These are phyloP conservation scores for Imbricaverruca yamaguchii DNA, from an alignment of 2,888 invertebrate genomes.

Conservation along the genomic window DNA sequence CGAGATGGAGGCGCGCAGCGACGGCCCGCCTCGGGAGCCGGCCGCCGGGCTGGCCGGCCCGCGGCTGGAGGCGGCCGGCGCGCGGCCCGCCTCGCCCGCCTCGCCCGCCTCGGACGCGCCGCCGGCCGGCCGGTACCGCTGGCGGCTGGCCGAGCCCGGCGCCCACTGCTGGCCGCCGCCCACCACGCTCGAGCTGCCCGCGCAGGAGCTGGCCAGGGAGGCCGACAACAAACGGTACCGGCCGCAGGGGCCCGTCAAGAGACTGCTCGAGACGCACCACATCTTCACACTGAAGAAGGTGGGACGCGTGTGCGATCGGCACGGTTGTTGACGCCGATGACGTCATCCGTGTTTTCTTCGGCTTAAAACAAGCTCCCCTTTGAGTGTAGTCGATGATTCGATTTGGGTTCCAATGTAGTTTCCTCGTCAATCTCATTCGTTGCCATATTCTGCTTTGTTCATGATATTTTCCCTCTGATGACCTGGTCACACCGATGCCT, in stretches of 20 bases:
- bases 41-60: no score
- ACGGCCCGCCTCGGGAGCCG: no score
- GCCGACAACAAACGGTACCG: neutral
- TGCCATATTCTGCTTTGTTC: neutral
- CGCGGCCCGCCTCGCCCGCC: no score
- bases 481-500: no score
- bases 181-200: neutral
- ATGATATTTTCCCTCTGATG: neutral
- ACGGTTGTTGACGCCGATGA: no score
- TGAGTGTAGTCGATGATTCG: neutral
- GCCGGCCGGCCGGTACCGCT: neutral
- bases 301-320: neutral
- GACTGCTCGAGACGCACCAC: neutral
- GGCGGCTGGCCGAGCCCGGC: neutral
- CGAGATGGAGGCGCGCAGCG: no score
- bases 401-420: neutral
- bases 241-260: neutral
- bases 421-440: neutral
- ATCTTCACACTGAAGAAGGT: neutral
- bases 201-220: neutral
- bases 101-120: no score
- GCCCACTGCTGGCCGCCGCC: neutral
- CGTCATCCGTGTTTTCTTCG: no score
- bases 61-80: no score
- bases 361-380: neutral